These are phyloP conservation scores for Scylla paramamosain DNA, from an alignment of 1,140 invertebrate genomes.

Conservation along the genomic window DNA sequence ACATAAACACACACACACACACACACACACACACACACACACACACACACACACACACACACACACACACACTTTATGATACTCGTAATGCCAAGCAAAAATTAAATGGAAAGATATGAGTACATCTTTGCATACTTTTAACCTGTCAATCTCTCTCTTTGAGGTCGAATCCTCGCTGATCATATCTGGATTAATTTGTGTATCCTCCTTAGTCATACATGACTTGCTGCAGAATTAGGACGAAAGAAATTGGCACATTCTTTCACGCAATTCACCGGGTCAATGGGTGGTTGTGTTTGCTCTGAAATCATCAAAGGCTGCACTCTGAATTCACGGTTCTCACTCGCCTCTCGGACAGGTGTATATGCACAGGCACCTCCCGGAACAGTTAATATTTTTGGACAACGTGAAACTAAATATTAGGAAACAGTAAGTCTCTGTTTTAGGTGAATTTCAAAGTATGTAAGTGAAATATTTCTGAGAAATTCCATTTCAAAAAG, in stretches of 20 bases:
- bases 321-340: no score
- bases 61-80: not conserved
- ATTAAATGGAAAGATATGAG: not conserved
- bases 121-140: not conserved
- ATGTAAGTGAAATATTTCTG: no score
- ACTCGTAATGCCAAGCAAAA: not conserved
- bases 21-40: conserved; percentile 11
- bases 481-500: no score
- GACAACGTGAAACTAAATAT: no score
- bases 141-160: not conserved
- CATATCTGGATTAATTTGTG: not conserved
- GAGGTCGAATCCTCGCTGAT: not conserved
- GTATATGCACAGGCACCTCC: no score
- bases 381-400: no score
- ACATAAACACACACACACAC: not conserved
- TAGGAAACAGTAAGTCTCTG: no score
- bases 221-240: not conserved
- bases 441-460: no score
- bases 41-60: conserved; percentile 12
- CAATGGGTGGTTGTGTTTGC: no score
- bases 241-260: not conserved
- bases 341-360: no score
- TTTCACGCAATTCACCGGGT: not conserved
- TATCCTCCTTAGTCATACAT: not conserved
- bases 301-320: no score